A percentile compares a stretch with the other conserved stretches of the same genome.
Conservation (phyloP, 2,113 vertebrate genomes). For the Cheirogaleus medius region DNA sequence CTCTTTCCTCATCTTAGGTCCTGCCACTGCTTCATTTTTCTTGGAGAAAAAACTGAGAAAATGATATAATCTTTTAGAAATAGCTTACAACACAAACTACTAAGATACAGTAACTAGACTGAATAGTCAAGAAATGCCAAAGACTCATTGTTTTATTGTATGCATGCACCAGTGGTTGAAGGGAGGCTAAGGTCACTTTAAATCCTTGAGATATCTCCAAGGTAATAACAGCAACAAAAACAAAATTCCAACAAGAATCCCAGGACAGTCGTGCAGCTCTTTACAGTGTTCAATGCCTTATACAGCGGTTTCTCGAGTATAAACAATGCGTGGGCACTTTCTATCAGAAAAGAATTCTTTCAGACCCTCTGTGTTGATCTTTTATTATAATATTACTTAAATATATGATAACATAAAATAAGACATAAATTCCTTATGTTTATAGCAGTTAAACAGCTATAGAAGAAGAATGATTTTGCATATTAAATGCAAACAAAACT, state of each 20-base stretch:
- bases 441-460: neutral
- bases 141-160: neutral
- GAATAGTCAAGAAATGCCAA: neutral
- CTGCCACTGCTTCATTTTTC: neutral
- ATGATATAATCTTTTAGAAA: neutral
- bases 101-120: neutral
- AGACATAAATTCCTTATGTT: neutral
- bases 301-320: neutral
- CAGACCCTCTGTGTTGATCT: neutral
- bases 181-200: slow-evolving; percentile 34
- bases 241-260: slow-evolving; percentile 30
- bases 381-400: slow-evolving; percentile 27
- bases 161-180: neutral
- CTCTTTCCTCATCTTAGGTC: neutral
- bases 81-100: neutral
- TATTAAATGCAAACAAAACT: slow-evolving; percentile 35
- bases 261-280: neutral
- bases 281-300: neutral
- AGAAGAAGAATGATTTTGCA: neutral
- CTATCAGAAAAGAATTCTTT: neutral
- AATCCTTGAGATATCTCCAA: slow-evolving; percentile 23
- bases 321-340: neutral
- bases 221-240: slow-evolving; percentile 50
- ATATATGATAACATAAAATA: slow-evolving; percentile 10
- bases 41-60: slow-evolving; percentile 37